Evolutionary conservation across 2,113 vertebrate genomes (phyloP).

Genomic region (Oncorhynchus gorbuscha): DNA sequence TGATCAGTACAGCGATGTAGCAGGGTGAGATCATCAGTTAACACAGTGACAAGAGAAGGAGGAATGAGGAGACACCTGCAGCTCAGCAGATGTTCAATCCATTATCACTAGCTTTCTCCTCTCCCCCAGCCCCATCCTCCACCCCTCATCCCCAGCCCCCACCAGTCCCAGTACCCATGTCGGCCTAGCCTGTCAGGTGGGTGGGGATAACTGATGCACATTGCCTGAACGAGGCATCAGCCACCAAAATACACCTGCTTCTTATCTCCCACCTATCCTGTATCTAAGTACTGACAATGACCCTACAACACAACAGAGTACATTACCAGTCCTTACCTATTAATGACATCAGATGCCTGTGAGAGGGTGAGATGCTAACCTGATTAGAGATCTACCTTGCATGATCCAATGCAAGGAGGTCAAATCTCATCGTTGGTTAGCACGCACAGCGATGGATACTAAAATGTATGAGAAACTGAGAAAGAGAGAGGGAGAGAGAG

Average conservation of each 20-base stretch:
- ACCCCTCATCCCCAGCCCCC: constrained; percentile 33
- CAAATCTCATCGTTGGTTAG: constrained; percentile 61
- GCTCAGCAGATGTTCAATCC: constrained; percentile 77
- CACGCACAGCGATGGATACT: constrained; percentile 48
- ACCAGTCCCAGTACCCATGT: constrained; percentile 4
- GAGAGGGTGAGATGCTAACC: constrained; percentile 61
- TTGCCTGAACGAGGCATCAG: neutral
- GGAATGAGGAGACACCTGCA: constrained; percentile 71
- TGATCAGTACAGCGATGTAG: constrained; percentile 60
- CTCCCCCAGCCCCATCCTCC: constrained; percentile 38
- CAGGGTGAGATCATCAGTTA: constrained; percentile 75
- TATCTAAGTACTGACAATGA: constrained; percentile 48
- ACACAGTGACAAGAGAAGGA: constrained; percentile 54
- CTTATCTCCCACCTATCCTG: neutral
- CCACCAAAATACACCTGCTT: constrained; percentile 27
- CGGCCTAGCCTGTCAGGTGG: neutral
- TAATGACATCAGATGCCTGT: constrained; percentile 24
- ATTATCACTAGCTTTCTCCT: constrained; percentile 58
- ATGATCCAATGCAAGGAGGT: constrained; percentile 63
- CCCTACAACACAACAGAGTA: constrained; percentile 16
- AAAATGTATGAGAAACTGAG: constrained; percentile 16
- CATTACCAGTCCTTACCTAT: neutral
- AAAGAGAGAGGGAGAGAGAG: no score
- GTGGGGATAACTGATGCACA: neutral
- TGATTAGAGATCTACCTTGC: constrained; percentile 62